A percentile compares a stretch with the other conserved stretches of the same genome.
phyloP scores from a whole-genome alignment of 1,140 invertebrate species.

The Capitella teleta region DNA sequence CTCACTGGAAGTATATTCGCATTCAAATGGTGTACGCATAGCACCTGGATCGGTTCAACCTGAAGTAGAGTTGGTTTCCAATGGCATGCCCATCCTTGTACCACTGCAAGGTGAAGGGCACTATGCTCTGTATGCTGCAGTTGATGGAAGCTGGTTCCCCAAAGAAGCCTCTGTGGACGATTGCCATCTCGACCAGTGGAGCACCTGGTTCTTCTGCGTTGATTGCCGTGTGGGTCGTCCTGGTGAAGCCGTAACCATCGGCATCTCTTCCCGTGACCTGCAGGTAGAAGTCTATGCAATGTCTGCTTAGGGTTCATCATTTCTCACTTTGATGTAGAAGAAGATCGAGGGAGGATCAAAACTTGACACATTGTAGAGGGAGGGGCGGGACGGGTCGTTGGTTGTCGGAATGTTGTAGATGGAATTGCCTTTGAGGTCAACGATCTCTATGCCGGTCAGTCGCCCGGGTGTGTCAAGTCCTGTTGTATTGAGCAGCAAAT shows the following conservation, averaged over 20 bases:
- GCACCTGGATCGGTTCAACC: no score
- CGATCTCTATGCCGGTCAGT: constrained; percentile 42
- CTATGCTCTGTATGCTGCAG: constrained; percentile 47
- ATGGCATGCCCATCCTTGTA: constrained; percentile 33
- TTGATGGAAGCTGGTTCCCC: constrained; percentile 33
- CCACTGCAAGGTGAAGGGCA: constrained; percentile 48
- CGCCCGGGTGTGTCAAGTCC: constrained; percentile 31
- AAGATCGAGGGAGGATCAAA: constrained; percentile 38
- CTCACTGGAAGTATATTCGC: constrained; percentile 31
- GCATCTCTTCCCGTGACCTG: constrained; percentile 35
- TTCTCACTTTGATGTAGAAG: constrained; percentile 48
- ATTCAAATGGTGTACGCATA: no score
- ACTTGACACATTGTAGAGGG: constrained; percentile 39
- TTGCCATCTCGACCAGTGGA: constrained; percentile 31
- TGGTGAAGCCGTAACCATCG: constrained; percentile 24
- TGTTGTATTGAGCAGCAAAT: constrained; percentile 45
- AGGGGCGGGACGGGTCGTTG: constrained; percentile 25
- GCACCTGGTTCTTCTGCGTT: constrained; percentile 21
- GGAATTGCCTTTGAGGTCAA: constrained; percentile 44
- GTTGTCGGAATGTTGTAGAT: constrained; percentile 37
- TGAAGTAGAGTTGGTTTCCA: constrained; percentile 24
- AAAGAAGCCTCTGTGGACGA: constrained; percentile 28
- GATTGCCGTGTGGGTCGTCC: constrained; percentile 35
- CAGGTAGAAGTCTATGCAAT: neutral
- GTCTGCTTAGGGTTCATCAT: neutral